Evolutionary conservation across 2,888 invertebrate species (phyloP), one percentile per base, ranked within the genome.

Genomic region (Dioctria linearis): DNA sequence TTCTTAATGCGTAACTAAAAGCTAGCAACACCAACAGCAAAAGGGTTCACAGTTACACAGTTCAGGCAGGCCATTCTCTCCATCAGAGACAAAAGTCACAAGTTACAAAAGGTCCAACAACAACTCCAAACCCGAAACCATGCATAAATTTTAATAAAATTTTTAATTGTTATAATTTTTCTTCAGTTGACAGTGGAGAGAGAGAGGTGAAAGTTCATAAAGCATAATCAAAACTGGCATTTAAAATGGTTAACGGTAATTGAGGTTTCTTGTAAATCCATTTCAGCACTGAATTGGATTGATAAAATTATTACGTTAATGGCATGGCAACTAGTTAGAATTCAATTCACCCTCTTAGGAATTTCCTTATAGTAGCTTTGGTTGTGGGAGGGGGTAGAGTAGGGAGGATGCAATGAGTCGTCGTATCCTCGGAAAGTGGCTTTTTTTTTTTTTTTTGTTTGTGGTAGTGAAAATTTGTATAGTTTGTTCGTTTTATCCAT

Each of bases 141-240:
- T 67, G 67, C 67, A 67, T 67, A 67, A 67, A 67, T 67, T 67
- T 67, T 67, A 67, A 67, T 67, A 67, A 67, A 67, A 67, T 67
- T 67, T 25, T 67, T 67, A 67, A 67, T 67, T 67, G 67, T 67
- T 67, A 43, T 42, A 46, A 67, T 67, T 67, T 67, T 67, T 67
- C 67, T 67, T 67, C 42, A 46, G 46, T 46, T 46, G 25, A 42
- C 67, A 25, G 67, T 67, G 67, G 46, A 67, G 46, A 25, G 25
- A 25, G 25, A 25, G 25, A 25, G 25, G 25, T 25, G 25, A 25
- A n/a, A 46, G n/a, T 67, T 67, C 67, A 67, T 67, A 67, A 67
- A 67, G 46, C 67, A 67, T 67, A 67, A 67, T 67, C 67, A 67
- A 46, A 67, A 67, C 42, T 67, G 67, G 43, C 67, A 67, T 67